Conservation (phyloP, 2,888 invertebrate genomes). For the Drosophila ezoana region DNA sequence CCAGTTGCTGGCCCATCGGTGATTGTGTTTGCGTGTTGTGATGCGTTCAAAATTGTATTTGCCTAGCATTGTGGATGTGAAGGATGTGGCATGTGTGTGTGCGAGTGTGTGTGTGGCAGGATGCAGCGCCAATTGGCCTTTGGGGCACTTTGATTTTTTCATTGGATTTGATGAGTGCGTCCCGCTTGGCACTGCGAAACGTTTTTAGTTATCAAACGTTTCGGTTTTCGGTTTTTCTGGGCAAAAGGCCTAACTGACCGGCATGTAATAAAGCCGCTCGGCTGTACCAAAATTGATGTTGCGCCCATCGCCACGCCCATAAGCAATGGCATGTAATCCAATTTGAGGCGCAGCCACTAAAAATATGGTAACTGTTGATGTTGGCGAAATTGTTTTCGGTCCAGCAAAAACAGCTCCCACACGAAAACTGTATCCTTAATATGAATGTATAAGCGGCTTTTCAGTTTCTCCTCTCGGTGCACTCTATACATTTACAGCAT, state of each 20-base stretch:
- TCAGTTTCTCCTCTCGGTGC: background rate
- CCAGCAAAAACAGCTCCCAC: background rate
- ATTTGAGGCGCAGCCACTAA: constrained; percentile 24
- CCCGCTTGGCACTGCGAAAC: constrained; percentile 24
- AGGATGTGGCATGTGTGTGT: background rate
- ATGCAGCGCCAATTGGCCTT: constrained; percentile 69
- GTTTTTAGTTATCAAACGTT: constrained; percentile 71
- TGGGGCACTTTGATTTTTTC: constrained; percentile 69
- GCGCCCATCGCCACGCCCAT: constrained; percentile 25
- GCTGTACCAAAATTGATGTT: constrained; percentile 37
- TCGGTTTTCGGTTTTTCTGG: constrained; percentile 43
- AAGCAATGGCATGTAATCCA: constrained; percentile 28
- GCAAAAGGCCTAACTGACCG: constrained; percentile 36
- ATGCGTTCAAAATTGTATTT: constrained; percentile 79
- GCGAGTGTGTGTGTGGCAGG: constrained; percentile 23
- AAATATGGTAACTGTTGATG: constrained; percentile 29
- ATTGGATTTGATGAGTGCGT: constrained; percentile 73
- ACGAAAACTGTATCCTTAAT: background rate
- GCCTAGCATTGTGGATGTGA: constrained; percentile 68
- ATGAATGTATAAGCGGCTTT: constrained; percentile 42
- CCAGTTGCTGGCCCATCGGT: constrained; percentile 39
- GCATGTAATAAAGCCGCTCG: constrained; percentile 64
- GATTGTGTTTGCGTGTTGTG: constrained; percentile 82
- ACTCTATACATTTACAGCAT: constrained; percentile 19
- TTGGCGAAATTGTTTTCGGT: constrained; percentile 4